These are phyloP conservation scores for Gallinago solitaria DNA, from an alignment of 2,797 vertebrate genomes.

Conservation along the genomic window DNA sequence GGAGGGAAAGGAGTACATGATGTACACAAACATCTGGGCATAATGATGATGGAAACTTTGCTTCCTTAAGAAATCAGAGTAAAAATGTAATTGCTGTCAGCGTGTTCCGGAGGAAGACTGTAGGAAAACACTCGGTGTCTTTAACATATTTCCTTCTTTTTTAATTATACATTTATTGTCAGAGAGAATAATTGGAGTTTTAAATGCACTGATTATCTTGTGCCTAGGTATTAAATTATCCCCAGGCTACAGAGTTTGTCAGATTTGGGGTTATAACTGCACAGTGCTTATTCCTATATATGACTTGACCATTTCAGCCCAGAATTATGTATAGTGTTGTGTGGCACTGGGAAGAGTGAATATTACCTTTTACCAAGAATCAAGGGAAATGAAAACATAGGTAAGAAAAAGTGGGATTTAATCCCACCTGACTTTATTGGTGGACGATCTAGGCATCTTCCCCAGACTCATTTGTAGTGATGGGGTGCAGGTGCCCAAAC, in stretches of 20 bases:
- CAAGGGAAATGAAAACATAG: neutral
- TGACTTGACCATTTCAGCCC: neutral
- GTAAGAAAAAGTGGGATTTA: neutral
- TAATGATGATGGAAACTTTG: neutral
- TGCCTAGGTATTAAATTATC: neutral
- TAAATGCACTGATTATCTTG: neutral
- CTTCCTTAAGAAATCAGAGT: constrained; percentile 1
- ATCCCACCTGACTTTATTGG: neutral
- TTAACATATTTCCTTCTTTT: neutral
- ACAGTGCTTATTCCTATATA: neutral
- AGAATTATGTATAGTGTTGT: neutral
- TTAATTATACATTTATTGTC: neutral
- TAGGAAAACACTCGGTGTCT: neutral
- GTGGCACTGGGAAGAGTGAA: neutral
- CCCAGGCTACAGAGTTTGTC: neutral
- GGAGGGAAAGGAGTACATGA: neutral
- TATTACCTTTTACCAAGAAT: neutral
- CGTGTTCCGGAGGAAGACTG: neutral
- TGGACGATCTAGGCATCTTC: neutral
- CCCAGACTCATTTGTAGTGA: neutral
- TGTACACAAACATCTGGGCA: neutral
- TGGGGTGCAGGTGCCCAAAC: neutral
- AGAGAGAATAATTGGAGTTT: neutral
- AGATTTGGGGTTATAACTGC: neutral
- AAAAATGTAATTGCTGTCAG: neutral